phyloP scores from a whole-genome alignment of 64 coral and sea anemone species.

The Trachythela sp. region DNA sequence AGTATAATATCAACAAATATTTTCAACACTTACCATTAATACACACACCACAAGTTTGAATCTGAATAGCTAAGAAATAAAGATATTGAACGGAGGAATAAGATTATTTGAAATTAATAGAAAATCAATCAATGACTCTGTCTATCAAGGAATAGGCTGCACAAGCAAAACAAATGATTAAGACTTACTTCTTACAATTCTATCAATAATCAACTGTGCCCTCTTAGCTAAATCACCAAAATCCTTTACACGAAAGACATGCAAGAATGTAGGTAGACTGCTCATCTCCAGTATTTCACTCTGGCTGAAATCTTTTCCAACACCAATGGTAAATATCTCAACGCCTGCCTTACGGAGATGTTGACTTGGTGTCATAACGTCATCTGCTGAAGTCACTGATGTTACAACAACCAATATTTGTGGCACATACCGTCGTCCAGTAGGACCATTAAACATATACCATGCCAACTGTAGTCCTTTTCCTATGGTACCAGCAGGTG shows the following conservation, averaged over 20 bases:
- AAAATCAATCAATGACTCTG: too few relatives aligned
- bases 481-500: not conserved
- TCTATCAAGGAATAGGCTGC: too few relatives aligned
- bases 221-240: not conserved
- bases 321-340: not conserved
- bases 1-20: not conserved
- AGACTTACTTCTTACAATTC: not conserved
- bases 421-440: not conserved
- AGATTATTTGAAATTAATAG: not conserved
- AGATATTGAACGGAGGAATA: not conserved
- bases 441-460: not conserved
- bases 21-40: not conserved
- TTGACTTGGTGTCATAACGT: not conserved
- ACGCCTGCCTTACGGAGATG: not conserved
- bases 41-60: not conserved
- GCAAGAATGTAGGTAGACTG: not conserved
- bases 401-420: not conserved
- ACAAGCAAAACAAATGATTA: too few relatives aligned
- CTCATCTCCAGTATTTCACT: not conserved
- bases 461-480: not conserved
- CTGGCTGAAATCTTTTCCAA: not conserved
- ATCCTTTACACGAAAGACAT: not conserved
- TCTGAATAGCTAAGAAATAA: not conserved
- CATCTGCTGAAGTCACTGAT: not conserved
- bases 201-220: not conserved